Base-by-base conservation (phyloP, 2,113 vertebrate genomes). In the Mystacornis crossleyi region DNA sequence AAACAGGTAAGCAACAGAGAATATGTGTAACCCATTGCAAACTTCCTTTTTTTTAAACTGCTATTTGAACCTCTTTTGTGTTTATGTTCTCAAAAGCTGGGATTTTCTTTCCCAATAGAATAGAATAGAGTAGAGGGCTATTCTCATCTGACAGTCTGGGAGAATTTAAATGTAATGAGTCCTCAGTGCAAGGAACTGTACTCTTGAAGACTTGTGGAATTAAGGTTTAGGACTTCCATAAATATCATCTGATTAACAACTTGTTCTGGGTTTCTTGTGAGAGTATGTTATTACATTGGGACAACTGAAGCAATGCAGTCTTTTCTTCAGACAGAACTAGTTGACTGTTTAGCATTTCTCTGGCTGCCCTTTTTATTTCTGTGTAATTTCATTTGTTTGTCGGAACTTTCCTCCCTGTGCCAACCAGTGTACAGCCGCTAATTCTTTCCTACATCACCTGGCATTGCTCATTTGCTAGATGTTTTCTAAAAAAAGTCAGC, bases 1-100 rank as follows among this genome's bases (percentile, higher is more conserved):
- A 98, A 98, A 78, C 98, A 97, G 98, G 99, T 99, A 88, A 97
- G 90, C 50, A 48, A 18, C 36, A 81, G 38, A 51, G 24, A 29
- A 62, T 24, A 21, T 25, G 11, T 8, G 42, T 58, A 79, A 51
- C 14, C 31, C 28, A 67, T 26, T 9, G 3, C 24, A 77, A 10
- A 43, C 5, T 47, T 65, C 6, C 24, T 66, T 82, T 82, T 45
- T 28, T 85, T 89, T 89, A 43, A 71, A 36, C 10, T 64, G 10
- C 29, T 67, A 0, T 47, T 84, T 47, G 18, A 42, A 53, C 57
- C 10, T 75, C 42, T 80, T 64, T 48, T 29, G 14, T 2, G 1
- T 14, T 58, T 80, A 18, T 8, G 3, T 79, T 89, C 26, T 91
- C 26, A 70, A 43, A 86, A 89, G 34, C 13, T 12, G 31, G 17